A percentile compares a stretch with the other conserved stretches of the same genome.
These are phyloP conservation scores for Sisyra nigra DNA, from an alignment of 2,888 invertebrate species.

Conservation along the genomic window DNA sequence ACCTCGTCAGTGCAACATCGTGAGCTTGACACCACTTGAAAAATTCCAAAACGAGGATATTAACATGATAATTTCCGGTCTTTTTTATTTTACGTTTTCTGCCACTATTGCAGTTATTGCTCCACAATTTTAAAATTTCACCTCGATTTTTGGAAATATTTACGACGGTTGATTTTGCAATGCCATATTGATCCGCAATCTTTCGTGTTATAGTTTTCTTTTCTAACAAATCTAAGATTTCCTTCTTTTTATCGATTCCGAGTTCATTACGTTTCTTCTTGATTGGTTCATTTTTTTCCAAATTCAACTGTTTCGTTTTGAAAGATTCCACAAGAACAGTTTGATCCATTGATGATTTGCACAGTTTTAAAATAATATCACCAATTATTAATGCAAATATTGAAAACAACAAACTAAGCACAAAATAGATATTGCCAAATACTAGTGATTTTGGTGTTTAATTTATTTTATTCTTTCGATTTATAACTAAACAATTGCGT, in stretches of 20 bases:
- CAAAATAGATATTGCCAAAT: too few species aligned
- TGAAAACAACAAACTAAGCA: too few species aligned
- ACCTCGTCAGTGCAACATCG: conserved; percentile 1
- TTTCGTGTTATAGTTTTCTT: not conserved
- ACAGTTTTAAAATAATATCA: not conserved
- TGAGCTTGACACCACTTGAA: not conserved
- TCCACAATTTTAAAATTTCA: not conserved
- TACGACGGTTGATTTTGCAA: not conserved
- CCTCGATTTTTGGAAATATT: not conserved
- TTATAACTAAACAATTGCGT: too few species aligned
- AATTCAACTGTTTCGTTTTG: too few species aligned
- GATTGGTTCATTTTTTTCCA: not conserved
- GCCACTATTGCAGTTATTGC: not conserved
- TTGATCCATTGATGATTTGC: not conserved
- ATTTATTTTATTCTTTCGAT: too few species aligned
- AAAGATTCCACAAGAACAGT: too few species aligned
- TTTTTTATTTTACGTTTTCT: not conserved
- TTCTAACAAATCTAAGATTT: not conserved
- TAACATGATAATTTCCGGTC: not conserved
- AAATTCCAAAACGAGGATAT: not conserved
- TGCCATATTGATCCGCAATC: not conserved
- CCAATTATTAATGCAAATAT: too few species aligned
- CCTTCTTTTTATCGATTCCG: not conserved
- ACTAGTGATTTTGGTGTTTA: too few species aligned
- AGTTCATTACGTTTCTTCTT: not conserved